These are phyloP conservation scores for Propithecus deckenii DNA, from an alignment of 2,797 vertebrate species.

Conservation along the genomic window DNA sequence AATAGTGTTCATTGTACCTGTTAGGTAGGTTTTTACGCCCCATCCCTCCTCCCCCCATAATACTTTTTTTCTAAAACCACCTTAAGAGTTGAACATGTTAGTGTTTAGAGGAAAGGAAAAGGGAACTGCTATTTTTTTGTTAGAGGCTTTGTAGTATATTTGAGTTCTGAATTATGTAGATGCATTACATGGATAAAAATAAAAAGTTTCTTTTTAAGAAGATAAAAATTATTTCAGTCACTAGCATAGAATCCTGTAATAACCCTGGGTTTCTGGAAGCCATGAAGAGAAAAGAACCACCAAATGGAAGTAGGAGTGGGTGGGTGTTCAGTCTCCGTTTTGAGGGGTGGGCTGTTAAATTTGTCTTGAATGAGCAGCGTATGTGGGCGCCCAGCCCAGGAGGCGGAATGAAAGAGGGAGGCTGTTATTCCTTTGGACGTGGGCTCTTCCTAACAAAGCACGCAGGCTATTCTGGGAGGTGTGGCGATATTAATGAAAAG, in stretches of 20 bases:
- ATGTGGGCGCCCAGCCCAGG: rapidly evolving
- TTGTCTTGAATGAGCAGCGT: background rate
- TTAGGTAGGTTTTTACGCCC: background rate
- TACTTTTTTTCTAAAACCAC: background rate
- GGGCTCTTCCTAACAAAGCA: background rate
- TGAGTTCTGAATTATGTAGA: background rate
- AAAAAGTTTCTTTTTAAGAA: background rate
- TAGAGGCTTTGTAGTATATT: background rate
- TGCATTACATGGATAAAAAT: background rate
- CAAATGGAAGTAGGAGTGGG: background rate
- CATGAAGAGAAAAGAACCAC: background rate
- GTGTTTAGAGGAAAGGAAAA: background rate
- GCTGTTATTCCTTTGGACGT: background rate
- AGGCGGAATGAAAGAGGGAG: background rate
- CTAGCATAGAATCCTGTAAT: background rate
- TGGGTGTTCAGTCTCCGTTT: background rate
- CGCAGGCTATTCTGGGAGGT: background rate
- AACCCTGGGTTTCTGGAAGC: background rate
- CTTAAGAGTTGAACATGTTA: background rate
- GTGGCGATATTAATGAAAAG: background rate
- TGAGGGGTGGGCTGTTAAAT: background rate
- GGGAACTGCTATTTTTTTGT: background rate
- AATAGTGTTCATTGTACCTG: background rate
- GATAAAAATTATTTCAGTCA: background rate
- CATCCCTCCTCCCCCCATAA: background rate